Conservation (phyloP, 2,888 invertebrate species). For the Mycalesis mineus region DNA sequence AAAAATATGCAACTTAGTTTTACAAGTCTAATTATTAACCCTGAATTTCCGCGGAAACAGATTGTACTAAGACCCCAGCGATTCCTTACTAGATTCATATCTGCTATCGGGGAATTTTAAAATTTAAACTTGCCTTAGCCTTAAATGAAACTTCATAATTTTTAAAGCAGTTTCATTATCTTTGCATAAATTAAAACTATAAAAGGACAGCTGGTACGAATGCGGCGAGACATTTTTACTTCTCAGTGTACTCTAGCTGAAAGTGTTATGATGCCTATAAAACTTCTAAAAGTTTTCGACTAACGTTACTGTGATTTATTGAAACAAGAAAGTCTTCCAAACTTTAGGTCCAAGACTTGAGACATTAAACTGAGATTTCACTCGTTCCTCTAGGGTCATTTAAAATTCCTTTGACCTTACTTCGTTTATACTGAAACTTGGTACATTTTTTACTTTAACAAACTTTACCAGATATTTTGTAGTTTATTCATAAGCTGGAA, state of each 20-base stretch:
- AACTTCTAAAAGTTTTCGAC: neutral
- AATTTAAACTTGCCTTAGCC: no score
- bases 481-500: neutral
- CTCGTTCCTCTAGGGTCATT: constrained; percentile 2
- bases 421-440: neutral
- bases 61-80: no score
- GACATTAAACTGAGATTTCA: neutral
- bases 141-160: no score
- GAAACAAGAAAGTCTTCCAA: neutral
- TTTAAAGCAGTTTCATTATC: neutral
- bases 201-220: neutral
- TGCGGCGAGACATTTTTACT: neutral
- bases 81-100: no score
- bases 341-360: neutral
- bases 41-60: no score
- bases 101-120: no score
- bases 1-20: no score
- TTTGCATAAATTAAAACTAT: neutral
- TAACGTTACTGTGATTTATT: constrained; percentile 3
- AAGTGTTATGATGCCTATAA: constrained; percentile 1
- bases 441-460: neutral
- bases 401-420: constrained; percentile 3
- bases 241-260: neutral
- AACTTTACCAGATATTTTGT: neutral
- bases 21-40: no score